These are phyloP conservation scores for Alligator mississippiensis DNA, from an alignment of 2,113 vertebrate genomes.

Conservation along the genomic window DNA sequence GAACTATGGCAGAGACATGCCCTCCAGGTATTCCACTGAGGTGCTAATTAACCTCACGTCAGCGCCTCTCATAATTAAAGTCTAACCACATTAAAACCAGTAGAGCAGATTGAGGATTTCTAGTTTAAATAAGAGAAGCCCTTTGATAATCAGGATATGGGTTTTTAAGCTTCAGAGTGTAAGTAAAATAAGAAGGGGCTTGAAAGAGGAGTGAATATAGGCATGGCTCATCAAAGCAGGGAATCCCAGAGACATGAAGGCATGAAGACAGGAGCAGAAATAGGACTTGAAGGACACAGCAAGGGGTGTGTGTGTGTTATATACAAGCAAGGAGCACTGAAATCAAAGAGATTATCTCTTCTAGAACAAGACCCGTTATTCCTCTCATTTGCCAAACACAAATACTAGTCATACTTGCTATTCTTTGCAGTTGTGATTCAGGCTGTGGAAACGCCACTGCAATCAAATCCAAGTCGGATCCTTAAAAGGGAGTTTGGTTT, in stretches of 20 bases:
- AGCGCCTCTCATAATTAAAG: neutral
- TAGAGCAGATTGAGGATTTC: neutral
- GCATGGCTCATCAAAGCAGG: neutral
- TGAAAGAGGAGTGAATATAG: neutral
- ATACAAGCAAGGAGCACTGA: neutral
- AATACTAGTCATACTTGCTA: slow-evolving; percentile 72
- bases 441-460: slow-evolving; percentile 62
- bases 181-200: neutral
- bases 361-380: slow-evolving; percentile 59
- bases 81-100: neutral
- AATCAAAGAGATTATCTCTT: slow-evolving; percentile 5
- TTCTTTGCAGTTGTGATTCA: slow-evolving; percentile 60
- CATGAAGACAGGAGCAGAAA: neutral
- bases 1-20: neutral
- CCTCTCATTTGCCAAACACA: slow-evolving; percentile 59
- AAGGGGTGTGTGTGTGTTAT: neutral
- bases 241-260: neutral
- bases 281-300: neutral
- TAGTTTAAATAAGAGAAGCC: neutral
- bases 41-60: neutral
- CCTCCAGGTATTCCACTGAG: neutral
- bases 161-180: neutral
- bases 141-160: neutral
- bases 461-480: slow-evolving; percentile 49
- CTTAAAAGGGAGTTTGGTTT: slow-evolving; percentile 63